Evolutionary conservation across 2,888 invertebrate species (phyloP).

Genomic region (Xylota sylvarum): DNA sequence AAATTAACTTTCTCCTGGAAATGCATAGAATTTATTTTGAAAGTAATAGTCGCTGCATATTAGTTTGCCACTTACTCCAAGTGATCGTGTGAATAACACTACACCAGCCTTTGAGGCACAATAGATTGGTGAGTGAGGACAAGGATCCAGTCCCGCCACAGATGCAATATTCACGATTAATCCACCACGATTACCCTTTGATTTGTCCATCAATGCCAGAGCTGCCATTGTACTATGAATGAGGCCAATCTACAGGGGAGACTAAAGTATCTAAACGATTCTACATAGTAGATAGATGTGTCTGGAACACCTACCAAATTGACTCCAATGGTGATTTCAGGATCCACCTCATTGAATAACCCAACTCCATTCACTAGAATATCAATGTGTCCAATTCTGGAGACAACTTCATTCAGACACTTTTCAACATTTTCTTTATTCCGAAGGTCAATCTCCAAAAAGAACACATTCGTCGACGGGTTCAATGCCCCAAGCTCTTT

Average conservation of each 20-base stretch:
- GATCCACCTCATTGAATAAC: conserved; percentile 81
- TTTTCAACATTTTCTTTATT: conserved; percentile 79
- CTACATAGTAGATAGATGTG: too few relatives aligned
- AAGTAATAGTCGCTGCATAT: fast-evolving
- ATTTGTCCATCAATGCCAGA: conserved; percentile 83
- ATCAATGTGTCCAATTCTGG: conserved; percentile 65
- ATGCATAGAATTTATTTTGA: background rate
- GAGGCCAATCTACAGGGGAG: conserved; percentile 83
- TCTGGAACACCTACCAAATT: conserved; percentile 81
- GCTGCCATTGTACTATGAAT: conserved; percentile 83
- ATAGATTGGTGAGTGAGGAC: conserved; percentile 81
- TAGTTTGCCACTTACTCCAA: conserved; percentile 80
- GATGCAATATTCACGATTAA: conserved; percentile 84
- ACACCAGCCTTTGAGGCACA: conserved; percentile 84
- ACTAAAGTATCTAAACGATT: background rate
- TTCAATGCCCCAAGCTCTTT: conserved; percentile 80
- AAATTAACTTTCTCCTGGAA: conserved; percentile 78
- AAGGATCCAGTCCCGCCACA: conserved; percentile 80
- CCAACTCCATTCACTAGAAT: conserved; percentile 79
- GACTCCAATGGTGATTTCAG: conserved; percentile 81
- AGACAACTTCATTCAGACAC: conserved; percentile 79
- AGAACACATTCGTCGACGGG: conserved; percentile 79
- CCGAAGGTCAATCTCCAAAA: conserved; percentile 81
- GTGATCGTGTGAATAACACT: conserved; percentile 82
- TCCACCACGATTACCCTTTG: conserved; percentile 83